Conservation (phyloP, 2,797 vertebrate genomes). For the Masticophis lateralis region DNA sequence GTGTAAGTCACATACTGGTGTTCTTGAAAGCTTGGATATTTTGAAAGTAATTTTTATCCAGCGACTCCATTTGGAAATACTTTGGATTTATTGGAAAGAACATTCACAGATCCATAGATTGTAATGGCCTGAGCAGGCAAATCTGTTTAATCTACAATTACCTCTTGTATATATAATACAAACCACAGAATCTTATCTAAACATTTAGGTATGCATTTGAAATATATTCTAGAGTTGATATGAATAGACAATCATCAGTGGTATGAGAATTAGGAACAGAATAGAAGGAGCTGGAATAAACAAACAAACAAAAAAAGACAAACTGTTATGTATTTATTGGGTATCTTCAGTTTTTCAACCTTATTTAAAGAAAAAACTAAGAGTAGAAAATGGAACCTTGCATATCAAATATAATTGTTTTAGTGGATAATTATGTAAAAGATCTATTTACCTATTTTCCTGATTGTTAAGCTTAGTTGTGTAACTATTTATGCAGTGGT, state of each 20-base stretch:
- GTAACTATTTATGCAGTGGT: not conserved
- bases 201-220: slow-evolving; percentile 14
- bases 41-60: not conserved
- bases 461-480: not conserved
- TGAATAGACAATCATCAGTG: slow-evolving; percentile 18
- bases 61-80: slow-evolving; percentile 2
- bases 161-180: slow-evolving; percentile 3
- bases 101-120: slow-evolving; percentile 15
- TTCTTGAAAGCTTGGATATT: not conserved
- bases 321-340: not conserved
- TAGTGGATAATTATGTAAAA: not conserved
- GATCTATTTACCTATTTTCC: not conserved
- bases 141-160: slow-evolving; percentile 17
- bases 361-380: not conserved
- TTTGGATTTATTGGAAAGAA: slow-evolving; percentile 17
- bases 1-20: not conserved
- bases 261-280: slow-evolving; percentile 5
- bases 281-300: not conserved
- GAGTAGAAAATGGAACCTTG: not conserved
- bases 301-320: not conserved
- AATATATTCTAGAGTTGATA: slow-evolving; percentile 6
- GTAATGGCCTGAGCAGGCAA: slow-evolving; percentile 15
- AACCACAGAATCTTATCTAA: slow-evolving; percentile 21
- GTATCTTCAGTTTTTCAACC: not conserved
- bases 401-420: not conserved